Evolutionary conservation across 2,888 invertebrate genomes (phyloP).

Genomic region (Protophormia terraenovae): DNA sequence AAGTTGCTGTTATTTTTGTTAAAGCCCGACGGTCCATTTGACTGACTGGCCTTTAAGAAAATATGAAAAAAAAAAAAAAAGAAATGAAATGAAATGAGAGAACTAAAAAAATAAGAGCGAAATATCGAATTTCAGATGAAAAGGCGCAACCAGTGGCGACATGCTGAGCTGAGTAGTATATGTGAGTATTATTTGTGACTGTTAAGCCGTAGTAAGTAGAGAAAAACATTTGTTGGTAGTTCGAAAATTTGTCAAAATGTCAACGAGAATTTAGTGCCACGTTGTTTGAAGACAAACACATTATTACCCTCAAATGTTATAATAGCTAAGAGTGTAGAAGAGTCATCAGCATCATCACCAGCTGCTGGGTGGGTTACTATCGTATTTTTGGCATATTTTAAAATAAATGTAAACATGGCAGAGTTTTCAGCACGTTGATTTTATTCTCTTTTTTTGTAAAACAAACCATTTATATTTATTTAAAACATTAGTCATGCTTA

Average conservation of each 20-base stretch:
- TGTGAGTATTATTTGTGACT: background rate
- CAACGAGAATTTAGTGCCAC: constrained; percentile 74
- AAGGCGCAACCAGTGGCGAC: constrained; percentile 67
- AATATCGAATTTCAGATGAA: constrained; percentile 66
- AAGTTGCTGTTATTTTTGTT: constrained; percentile 4
- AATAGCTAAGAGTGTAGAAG: background rate
- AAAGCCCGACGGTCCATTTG: constrained; percentile 40
- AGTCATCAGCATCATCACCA: constrained; percentile 35
- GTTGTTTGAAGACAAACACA: constrained; percentile 57
- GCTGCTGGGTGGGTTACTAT: constrained; percentile 17
- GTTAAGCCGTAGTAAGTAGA: background rate
- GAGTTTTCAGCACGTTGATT: constrained; percentile 59
- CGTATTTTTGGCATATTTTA: background rate
- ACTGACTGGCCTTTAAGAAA: background rate
- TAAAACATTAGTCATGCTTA: constrained; percentile 80
- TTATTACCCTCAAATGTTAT: constrained; percentile 36
- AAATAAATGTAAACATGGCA: constrained; percentile 8
- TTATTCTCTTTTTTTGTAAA: constrained; percentile 75
- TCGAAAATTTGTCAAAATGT: constrained; percentile 79
- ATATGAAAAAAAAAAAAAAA: constrained; percentile 2
- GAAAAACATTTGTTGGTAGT: constrained; percentile 73
- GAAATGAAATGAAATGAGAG: constrained; percentile 67
- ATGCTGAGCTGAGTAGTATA: constrained; percentile 54
- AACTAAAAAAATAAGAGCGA: constrained; percentile 69
- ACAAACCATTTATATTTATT: constrained; percentile 80